These are phyloP conservation scores for Aphelinus atriplicis DNA, from an alignment of 1,140 invertebrate species.

Conservation along the genomic window DNA sequence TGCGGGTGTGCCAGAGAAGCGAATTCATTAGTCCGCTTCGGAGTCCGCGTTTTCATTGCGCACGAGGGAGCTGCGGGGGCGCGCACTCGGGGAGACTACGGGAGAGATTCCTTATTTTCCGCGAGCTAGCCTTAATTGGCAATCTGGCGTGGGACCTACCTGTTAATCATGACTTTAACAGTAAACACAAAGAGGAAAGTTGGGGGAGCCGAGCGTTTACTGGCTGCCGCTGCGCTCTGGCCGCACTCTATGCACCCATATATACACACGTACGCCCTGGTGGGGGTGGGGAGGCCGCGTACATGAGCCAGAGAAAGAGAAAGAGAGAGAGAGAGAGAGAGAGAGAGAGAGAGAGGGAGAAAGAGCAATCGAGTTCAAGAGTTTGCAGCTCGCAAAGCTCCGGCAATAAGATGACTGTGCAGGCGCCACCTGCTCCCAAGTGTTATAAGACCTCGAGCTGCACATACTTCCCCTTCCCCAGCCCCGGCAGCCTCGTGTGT, in stretches of 20 bases:
- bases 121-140: conserved; percentile 6
- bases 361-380: conserved; percentile 33
- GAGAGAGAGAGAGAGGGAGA: too few relatives aligned
- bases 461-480: not conserved
- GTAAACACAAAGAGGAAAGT: conserved; percentile 31
- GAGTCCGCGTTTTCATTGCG: too few relatives aligned
- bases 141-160: conserved; percentile 20
- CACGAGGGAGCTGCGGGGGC: too few relatives aligned
- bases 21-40: too few relatives aligned
- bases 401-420: conserved; percentile 37
- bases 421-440: conserved; percentile 31
- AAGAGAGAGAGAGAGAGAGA: too few relatives aligned
- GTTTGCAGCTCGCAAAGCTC: conserved; percentile 30
- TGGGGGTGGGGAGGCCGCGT: too few relatives aligned
- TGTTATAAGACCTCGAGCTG: conserved; percentile 30
- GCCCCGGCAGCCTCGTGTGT: too few relatives aligned
- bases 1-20: too few relatives aligned
- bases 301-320: too few relatives aligned
- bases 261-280: too few relatives aligned
- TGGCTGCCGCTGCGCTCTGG: not conserved
- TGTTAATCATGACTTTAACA: conserved; percentile 23
- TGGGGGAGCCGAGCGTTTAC: conserved; percentile 14
- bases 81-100: not conserved
- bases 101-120: not conserved
- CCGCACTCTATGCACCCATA: conserved; percentile 3